Conservation (phyloP, 92 coral and sea anemone species). For the Heteractis magnifica region DNA sequence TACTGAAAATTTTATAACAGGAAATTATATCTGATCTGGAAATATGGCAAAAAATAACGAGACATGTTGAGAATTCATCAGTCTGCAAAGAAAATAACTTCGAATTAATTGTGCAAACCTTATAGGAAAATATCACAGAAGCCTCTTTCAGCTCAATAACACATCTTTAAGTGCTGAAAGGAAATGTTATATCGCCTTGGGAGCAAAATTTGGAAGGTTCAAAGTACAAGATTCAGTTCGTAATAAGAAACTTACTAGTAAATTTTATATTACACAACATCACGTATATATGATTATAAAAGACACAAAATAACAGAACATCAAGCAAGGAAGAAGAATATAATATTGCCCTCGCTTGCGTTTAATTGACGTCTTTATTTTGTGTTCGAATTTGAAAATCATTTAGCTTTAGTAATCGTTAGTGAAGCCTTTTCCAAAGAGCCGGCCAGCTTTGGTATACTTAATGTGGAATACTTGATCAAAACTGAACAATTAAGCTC, state of each 20-base stretch:
- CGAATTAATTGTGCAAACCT: background rate
- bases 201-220: background rate
- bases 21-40: too few species aligned
- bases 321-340: background rate
- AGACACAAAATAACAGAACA: background rate
- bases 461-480: background rate
- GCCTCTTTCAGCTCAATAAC: background rate
- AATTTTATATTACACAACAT: background rate
- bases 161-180: background rate
- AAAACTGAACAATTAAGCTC: background rate
- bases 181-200: background rate
- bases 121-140: background rate
- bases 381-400: background rate
- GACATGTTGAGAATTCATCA: background rate
- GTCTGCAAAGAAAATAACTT: background rate
- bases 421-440: background rate
- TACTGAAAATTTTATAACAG: too few species aligned
- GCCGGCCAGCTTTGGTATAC: background rate
- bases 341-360: background rate
- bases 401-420: background rate
- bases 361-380: background rate
- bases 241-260: background rate
- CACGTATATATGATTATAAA: background rate
- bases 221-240: background rate
- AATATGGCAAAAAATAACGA: background rate